Evolutionary conservation across 2,797 vertebrate genomes (phyloP).

Genomic region (Eulemur coronatus): DNA sequence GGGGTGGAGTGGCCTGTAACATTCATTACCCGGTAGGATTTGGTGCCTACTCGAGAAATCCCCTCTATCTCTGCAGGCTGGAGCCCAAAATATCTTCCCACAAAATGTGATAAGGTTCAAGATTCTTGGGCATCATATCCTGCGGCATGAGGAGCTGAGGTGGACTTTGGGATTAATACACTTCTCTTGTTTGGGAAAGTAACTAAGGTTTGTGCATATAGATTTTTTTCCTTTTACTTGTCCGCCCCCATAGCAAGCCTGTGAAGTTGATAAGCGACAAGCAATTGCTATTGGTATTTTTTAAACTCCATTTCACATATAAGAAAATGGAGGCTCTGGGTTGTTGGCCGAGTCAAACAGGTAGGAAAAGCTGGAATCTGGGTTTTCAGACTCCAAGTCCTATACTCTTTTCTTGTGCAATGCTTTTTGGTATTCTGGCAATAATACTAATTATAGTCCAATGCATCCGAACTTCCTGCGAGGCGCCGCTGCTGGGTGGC

Average conservation of each 20-base stretch:
- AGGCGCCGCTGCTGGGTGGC: neutral
- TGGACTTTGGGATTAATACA: neutral
- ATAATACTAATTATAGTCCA: neutral
- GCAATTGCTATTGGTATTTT: neutral
- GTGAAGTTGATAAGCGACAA: neutral
- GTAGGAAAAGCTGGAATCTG: neutral
- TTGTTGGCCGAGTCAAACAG: neutral
- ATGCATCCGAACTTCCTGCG: neutral
- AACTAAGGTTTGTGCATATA: neutral
- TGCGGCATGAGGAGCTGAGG: neutral
- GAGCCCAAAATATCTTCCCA: neutral
- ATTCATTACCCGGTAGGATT: neutral
- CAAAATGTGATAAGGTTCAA: neutral
- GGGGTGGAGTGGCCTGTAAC: neutral
- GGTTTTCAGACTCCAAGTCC: neutral
- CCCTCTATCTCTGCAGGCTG: neutral
- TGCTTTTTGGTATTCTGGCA: neutral
- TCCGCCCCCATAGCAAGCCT: neutral
- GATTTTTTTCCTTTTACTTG: neutral
- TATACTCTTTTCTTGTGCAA: neutral
- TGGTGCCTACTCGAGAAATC: neutral
- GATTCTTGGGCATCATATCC: neutral
- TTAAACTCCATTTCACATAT: neutral
- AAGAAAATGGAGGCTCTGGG: neutral
- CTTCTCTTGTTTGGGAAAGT: conserved; percentile 28